phyloP scores from a whole-genome alignment of 2,888 invertebrate species.

The Prosapia bicincta region DNA sequence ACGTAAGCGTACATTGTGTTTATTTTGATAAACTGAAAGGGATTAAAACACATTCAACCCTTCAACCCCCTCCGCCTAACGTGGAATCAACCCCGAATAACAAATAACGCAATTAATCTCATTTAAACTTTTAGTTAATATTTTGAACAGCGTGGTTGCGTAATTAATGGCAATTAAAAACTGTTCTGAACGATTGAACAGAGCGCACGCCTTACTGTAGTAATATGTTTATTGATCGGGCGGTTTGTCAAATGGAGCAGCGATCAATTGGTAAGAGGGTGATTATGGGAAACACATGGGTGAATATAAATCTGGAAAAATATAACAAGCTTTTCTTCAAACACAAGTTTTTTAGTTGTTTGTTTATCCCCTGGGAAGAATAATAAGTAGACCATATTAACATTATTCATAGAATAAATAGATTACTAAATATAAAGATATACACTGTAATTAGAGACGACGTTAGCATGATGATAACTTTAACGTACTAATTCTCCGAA shows the following conservation, averaged over 20 bases:
- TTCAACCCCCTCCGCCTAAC: background rate
- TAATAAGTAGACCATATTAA: too few species aligned
- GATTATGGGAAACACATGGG: too few species aligned
- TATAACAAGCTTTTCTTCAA: too few species aligned
- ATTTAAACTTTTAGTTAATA: background rate
- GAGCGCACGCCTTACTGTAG: background rate
- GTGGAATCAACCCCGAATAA: background rate
- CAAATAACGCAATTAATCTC: background rate
- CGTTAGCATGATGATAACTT: too few species aligned
- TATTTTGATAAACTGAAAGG: background rate
- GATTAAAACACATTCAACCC: background rate
- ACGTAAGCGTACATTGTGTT: background rate
- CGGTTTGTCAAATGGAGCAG: background rate
- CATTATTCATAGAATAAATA: too few species aligned
- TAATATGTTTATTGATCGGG: background rate
- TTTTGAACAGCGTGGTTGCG: background rate
- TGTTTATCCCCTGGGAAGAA: too few species aligned
- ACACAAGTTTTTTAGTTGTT: too few species aligned
- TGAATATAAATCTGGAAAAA: too few species aligned
- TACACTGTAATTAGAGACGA: too few species aligned
- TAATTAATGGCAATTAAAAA: constrained; percentile 14
- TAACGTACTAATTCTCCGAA: too few species aligned
- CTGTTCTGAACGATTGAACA: background rate
- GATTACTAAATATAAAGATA: too few species aligned
- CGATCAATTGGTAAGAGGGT: too few species aligned